These are phyloP conservation scores for Drosophila anomelani DNA, from an alignment of 2,888 invertebrate species.

Conservation along the genomic window DNA sequence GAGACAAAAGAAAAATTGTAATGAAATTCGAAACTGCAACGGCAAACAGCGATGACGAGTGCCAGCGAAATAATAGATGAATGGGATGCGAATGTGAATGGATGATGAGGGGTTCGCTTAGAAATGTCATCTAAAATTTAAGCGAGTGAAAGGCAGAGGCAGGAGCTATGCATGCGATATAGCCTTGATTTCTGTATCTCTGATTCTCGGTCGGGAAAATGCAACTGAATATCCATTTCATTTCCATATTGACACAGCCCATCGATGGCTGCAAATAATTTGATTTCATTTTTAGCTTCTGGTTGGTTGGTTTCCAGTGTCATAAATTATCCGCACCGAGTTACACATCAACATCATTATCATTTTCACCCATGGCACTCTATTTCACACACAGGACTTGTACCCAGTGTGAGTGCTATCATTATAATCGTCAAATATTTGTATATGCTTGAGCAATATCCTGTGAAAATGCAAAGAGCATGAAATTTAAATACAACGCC, in stretches of 20 bases:
- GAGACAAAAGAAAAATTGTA: constrained; percentile 69
- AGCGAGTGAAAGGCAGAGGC: constrained; percentile 44
- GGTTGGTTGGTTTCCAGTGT: constrained; percentile 17
- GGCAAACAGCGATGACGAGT: constrained; percentile 34
- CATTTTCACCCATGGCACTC: constrained; percentile 36
- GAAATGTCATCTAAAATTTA: constrained; percentile 65
- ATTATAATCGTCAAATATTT: constrained; percentile 56
- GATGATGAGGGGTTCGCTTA: constrained; percentile 47
- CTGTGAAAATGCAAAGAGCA: constrained; percentile 57
- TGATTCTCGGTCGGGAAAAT: constrained; percentile 15
- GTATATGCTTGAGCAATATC: constrained; percentile 51
- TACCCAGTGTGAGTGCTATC: constrained; percentile 26
- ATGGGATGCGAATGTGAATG: constrained; percentile 32
- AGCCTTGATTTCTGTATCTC: constrained; percentile 28
- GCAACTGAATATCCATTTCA: constrained; percentile 43
- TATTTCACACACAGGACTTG: not conserved
- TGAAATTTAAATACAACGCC: constrained; percentile 50
- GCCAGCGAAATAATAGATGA: constrained; percentile 40
- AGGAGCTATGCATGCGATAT: constrained; percentile 8
- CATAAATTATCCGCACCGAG: constrained; percentile 49
- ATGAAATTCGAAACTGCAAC: constrained; percentile 71
- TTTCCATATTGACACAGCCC: constrained; percentile 46
- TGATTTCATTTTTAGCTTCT: constrained; percentile 45
- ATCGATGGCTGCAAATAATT: constrained; percentile 46
- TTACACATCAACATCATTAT: constrained; percentile 53